These are phyloP conservation scores for Oryctolagus cuniculus DNA, from an alignment of 2,113 vertebrate species.

Conservation along the genomic window DNA sequence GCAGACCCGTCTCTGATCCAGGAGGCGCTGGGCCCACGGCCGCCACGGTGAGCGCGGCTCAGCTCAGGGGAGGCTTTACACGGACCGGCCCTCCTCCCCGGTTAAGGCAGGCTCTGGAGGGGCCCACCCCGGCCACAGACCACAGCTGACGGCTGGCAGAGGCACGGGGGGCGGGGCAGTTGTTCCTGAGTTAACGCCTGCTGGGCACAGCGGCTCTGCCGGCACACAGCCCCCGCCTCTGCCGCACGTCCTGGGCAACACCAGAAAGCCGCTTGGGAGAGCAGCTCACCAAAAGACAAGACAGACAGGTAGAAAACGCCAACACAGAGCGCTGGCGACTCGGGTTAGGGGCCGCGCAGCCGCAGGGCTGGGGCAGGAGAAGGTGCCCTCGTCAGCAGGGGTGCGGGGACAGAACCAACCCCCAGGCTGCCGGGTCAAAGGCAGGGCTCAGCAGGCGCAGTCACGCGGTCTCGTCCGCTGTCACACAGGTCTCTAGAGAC, in stretches of 20 bases:
- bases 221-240: constrained; percentile 27
- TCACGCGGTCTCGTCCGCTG: background rate
- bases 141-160: background rate
- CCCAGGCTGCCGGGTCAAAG: background rate
- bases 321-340: background rate
- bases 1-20: too few species aligned
- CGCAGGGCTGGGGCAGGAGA: background rate
- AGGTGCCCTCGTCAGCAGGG: background rate
- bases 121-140: too few species aligned
- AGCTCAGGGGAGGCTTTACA: too few species aligned
- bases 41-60: too few species aligned
- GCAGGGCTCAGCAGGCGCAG: too few species aligned
- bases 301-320: background rate
- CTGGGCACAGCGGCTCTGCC: constrained; percentile 40
- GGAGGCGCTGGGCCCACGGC: too few species aligned
- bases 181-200: constrained; percentile 86
- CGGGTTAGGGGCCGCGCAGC: background rate
- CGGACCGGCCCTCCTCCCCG: too few species aligned
- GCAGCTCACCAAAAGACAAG: background rate
- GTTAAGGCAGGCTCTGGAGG: too few species aligned
- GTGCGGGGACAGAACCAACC: background rate
- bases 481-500: background rate
- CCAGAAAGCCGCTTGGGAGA: constrained; percentile 36
- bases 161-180: background rate
- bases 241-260: constrained; percentile 20